Conservation (phyloP, 1,140 invertebrate species). For the Sarcophaga bullata region DNA sequence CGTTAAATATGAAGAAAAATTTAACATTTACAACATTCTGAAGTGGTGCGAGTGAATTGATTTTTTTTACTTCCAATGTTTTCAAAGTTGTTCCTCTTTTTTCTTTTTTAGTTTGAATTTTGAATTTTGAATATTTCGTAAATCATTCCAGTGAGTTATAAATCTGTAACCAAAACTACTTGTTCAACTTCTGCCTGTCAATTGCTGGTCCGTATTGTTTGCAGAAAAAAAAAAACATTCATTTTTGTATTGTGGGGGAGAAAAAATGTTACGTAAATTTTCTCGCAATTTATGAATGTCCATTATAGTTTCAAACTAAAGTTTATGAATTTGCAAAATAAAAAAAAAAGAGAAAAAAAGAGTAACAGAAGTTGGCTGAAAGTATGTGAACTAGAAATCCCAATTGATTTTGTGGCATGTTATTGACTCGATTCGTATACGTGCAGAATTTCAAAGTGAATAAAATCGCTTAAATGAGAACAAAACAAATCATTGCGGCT, state of each 20-base stretch:
- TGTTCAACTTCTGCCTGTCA: constrained; percentile 1
- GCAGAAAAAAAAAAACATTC: background rate
- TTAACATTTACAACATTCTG: constrained; percentile 19
- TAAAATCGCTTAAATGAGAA: no score
- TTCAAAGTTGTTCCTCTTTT: no score
- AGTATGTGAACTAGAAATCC: background rate
- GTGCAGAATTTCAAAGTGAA: no score
- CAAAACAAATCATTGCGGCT: no score
- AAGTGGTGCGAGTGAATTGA: no score
- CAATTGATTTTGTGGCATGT: background rate
- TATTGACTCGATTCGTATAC: background rate
- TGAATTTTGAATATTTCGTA: background rate
- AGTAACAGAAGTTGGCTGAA: background rate
- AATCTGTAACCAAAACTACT: constrained; percentile 18
- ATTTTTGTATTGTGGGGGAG: background rate
- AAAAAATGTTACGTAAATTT: constrained; percentile 18
- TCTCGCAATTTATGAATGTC: constrained; percentile 6
- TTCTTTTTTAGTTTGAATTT: no score
- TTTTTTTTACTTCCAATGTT: no score
- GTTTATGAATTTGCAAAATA: background rate
- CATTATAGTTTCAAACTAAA: background rate
- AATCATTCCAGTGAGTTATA: constrained; percentile 2
- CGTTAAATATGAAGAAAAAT: background rate
- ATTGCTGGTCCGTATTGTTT: background rate
- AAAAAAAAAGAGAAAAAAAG: no score